Percentiles rank a stretch among this genome's conserved stretches.
phyloP scores from a whole-genome alignment of 2,113 vertebrate genomes.

The Perognathus longimembris region DNA sequence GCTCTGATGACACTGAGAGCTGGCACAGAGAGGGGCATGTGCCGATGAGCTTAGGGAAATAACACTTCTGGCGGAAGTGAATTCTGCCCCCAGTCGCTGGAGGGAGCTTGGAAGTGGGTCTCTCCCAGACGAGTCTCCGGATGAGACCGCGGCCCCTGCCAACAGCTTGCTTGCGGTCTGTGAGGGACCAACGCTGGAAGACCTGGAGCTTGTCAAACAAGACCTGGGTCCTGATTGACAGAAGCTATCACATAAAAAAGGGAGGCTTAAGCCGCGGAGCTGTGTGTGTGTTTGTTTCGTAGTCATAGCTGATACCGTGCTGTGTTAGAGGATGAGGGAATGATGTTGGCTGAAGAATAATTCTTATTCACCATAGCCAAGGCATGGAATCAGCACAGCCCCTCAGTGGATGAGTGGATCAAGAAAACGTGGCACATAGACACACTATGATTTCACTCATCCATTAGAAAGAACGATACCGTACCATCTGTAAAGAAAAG shows the following conservation, averaged over 20 bases:
- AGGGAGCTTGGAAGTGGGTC: background rate
- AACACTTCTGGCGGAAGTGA: background rate
- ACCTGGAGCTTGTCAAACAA: background rate
- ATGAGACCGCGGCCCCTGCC: background rate
- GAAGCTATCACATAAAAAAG: background rate
- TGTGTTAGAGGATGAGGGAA: background rate
- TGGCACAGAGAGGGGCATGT: background rate
- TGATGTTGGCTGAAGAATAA: background rate
- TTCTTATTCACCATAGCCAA: background rate
- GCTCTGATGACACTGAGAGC: background rate
- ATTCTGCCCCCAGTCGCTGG: background rate
- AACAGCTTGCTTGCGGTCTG: background rate
- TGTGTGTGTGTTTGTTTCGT: background rate
- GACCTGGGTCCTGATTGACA: background rate
- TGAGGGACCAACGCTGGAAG: background rate
- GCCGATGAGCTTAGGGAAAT: background rate
- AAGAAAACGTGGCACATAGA: too few relatives aligned
- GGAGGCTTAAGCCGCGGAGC: background rate
- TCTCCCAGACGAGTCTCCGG: background rate
- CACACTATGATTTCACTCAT: too few relatives aligned
- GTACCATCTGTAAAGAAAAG: too few relatives aligned
- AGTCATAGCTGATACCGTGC: background rate
- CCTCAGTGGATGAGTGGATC: too few relatives aligned
- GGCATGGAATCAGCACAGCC: too few relatives aligned
- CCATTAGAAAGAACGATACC: too few relatives aligned